Base-by-base conservation (phyloP, 2,113 vertebrate species). In the Sisor rabdophorus region DNA sequence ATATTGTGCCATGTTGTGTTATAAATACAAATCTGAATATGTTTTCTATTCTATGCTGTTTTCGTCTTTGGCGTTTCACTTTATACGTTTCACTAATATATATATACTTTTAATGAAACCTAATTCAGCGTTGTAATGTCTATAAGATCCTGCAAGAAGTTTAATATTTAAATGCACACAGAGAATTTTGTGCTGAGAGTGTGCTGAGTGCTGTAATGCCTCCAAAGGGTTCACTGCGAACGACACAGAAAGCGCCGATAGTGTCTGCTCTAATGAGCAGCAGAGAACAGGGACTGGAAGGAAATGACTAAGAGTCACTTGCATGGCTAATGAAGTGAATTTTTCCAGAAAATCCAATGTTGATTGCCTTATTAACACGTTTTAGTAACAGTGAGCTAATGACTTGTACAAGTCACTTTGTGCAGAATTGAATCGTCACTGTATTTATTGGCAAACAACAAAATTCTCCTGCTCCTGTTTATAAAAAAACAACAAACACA, bases 211-310 rank as follows among this genome's bases (percentile, higher is more conserved):
- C 17, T 0, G 4, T 15, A 0, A 2, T 20, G 3, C 12, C 54
- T 60, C 28, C 53, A 32, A 64, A 65, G n/a, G 32, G 24, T 76
- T 22, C 65, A 61, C 50, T 71, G 36, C 72, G 76, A 76, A 68
- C 16, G 2, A 58, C 16, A 58, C 47, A 58, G 54, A 64, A 60
- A 28, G 64, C 58, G 40, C 40, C 52, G 72, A 60, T 52, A n/a
- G 65, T 13, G n/a, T 36, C 56, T 15, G 53, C 32, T 55, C 17
- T 77, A 74, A 82, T 76, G 78, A 47, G 32, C 75, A 61, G 22
- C 22, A 20, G 69, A 59, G 40, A 58, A 73, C 40, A 74, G 22
- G 76, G 74, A 85, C 76, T 77, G 78, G 81, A 79, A 77, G 79
- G 63, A 80, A 80, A 83, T 83, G n/a, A 56, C 48, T 48, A 24